Evolutionary conservation across 2,888 invertebrate species (phyloP), one percentile per base, ranked within the genome.

Genomic region (Dryobota labecula): DNA sequence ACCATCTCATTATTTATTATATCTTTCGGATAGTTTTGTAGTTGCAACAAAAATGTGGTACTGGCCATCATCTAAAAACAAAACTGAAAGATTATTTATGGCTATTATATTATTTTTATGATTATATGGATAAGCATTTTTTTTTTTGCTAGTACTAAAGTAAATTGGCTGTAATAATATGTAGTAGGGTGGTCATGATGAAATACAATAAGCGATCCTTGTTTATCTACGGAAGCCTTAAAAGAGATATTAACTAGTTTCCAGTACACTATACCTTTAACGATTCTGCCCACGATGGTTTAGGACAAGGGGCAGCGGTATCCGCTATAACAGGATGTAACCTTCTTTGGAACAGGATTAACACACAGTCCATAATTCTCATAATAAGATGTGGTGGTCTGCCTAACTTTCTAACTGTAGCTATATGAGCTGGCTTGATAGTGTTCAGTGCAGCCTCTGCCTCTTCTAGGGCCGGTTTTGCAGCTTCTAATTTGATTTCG

Each of bases 1-100:
- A 99, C 98, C 97, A 99, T 99, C 95, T 99, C 99, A 88, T 98
- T 99, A 92, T 99, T 99, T 76, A 99, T 99, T 13, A 98, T 98
- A 89, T 99, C 99, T 94, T 99, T 99, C 0, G 99, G 99, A 92
- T 99, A 99, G 89, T 98, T 99, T 96, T 99, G 98, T 27, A 99
- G 96, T 90, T 98, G 98, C 7, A 98, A 95, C 54, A 99, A 95
- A 91, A 99, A 99, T 18, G 99, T 99, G 1, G 99, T 98, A 84
- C 98, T 98, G 0, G 99, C 98, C 99, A 99, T 99, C 97, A 99
- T 98, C 97, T 98, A 86, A 65, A 60, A 78, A 43, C 91, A 79
- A 64, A 64, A 67, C 56, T 62, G 51, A 27, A 72, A 47, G 24
- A 33, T 45, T 20, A n/a, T n/a, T n/a, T n/a, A n/a, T n/a, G n/a